Percentiles rank a stretch among this genome's conserved stretches.
Evolutionary conservation across 2,888 invertebrate genomes (phyloP).

Genomic region (Tiliacea aurago): DNA sequence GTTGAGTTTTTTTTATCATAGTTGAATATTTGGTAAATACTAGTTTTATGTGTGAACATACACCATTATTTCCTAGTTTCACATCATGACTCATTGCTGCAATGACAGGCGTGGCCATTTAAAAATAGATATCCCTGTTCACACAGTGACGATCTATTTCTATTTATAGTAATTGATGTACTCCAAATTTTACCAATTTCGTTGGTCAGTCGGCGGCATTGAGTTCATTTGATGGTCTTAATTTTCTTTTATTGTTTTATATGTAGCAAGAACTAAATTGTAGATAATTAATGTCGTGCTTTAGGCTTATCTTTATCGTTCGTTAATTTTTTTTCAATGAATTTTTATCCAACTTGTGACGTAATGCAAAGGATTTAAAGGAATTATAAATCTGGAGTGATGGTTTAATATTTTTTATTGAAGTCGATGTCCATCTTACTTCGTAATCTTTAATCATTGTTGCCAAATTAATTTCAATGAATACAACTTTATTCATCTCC

Average conservation of each 20-base stretch:
- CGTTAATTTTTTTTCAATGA: background rate
- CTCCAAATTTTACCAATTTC: conserved; percentile 65
- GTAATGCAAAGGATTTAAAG: background rate
- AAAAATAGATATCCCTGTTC: conserved; percentile 64
- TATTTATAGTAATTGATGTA: conserved; percentile 68
- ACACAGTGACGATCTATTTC: conserved; percentile 59
- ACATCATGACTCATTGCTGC: conserved; percentile 59
- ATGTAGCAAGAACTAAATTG: conserved; percentile 13
- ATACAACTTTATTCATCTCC: background rate
- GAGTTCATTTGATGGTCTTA: conserved; percentile 45
- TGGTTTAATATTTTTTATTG: background rate
- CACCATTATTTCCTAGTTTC: conserved; percentile 15
- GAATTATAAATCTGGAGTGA: conserved; percentile 12
- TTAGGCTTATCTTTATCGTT: background rate
- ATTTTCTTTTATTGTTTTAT: conserved; percentile 40
- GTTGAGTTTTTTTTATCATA: background rate
- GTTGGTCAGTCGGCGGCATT: conserved; percentile 50
- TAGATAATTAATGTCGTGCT: background rate
- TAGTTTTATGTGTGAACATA: background rate
- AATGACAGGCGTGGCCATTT: conserved; percentile 53
- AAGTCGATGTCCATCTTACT: background rate
- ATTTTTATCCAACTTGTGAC: background rate
- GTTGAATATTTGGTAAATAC: conserved; percentile 7
- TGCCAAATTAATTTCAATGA: background rate
- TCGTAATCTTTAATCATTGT: background rate